Evolutionary conservation across 2,888 invertebrate species (phyloP).

Genomic region (Uloborus plumipes): DNA sequence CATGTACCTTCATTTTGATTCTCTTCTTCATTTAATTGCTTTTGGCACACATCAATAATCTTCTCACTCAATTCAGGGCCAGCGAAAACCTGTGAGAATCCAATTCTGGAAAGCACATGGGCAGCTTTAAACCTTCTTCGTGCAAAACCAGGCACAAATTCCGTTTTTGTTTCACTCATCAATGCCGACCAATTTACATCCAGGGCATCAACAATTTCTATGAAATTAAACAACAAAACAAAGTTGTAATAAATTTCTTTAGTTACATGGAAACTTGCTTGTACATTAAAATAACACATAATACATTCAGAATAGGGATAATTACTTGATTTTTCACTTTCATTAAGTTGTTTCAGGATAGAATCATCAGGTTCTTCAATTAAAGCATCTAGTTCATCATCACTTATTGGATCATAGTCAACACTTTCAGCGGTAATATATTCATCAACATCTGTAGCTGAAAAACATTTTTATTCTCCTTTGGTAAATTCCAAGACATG

Average conservation of each 20-base stretch:
- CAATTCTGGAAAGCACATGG: constrained; percentile 83
- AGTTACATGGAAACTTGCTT: too few relatives aligned
- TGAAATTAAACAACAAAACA: constrained; percentile 39
- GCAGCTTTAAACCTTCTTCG: constrained; percentile 86
- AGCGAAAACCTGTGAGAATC: constrained; percentile 84
- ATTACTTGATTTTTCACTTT: constrained; percentile 71
- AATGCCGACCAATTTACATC: constrained; percentile 96
- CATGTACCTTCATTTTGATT: constrained; percentile 23
- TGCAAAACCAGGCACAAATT: constrained; percentile 75
- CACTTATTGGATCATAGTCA: constrained; percentile 66
- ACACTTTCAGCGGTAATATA: constrained; percentile 61
- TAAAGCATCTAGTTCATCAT: constrained; percentile 66
- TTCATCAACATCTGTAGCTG: constrained; percentile 56
- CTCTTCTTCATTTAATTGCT: constrained; percentile 67
- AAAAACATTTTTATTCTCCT: neutral
- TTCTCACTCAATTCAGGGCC: constrained; percentile 77
- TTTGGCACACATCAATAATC: constrained; percentile 68
- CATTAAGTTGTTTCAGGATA: constrained; percentile 75
- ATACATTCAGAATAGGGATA: neutral
- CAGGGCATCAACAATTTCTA: constrained; percentile 87
- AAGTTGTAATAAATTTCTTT: constrained; percentile 1
- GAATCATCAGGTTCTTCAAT: constrained; percentile 83
- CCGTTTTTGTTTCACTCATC: constrained; percentile 66
- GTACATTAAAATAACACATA: neutral
- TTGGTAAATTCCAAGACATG: neutral